Base-by-base conservation (phyloP, 2,888 invertebrate genomes). In the Eupithecia insigniata region DNA sequence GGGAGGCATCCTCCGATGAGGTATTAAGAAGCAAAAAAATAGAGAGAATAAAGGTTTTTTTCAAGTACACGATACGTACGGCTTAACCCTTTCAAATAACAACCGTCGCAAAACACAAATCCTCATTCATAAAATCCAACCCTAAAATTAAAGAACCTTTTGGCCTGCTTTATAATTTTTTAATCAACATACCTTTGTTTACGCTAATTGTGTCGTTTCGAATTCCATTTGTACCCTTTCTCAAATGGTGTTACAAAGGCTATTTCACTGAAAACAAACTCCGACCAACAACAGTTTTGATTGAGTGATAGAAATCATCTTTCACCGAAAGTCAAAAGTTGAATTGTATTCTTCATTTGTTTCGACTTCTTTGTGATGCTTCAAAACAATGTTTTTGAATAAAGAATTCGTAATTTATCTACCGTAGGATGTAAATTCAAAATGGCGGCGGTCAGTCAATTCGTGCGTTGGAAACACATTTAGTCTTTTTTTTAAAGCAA, bases 101-200 rank as follows among this genome's bases (percentile, higher is more conserved):
- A 55, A 55, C 3, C 14, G 55, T 26, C 22, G 26, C 55, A 8
- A 51, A 51, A 55, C 55, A 55, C 55, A 55, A 55, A 55, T 55
- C 55, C 55, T 55, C 14, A 1, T 51, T 14, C 12, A 26, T 12
- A 51, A 55, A 55, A 55, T 14, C 22, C 55, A 55, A 72, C 65
- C 22, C 61, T 65, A 39, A 12, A 12, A 32, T 26, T 22, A 28
- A 75, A 12, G 32, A 3, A 55, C 55, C 55, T 26, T 12, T 51
- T 10, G 22, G 51, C 4, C 3, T n/a, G 22, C 78, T 81, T 80
- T 80, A 88, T 90, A 89, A 90, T 91, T 88, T 89, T 87, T 89
- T 90, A 90, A 91, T 91, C 87, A 90, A 86, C 85, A 82, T 79
- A 85, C 87, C 89, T 91, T 90, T 91, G 90, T 91, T 88, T 85